Percentiles rank a stretch among this genome's conserved stretches.
phyloP scores from a whole-genome alignment of 1,140 invertebrate genomes.

The Augochlora pura region DNA sequence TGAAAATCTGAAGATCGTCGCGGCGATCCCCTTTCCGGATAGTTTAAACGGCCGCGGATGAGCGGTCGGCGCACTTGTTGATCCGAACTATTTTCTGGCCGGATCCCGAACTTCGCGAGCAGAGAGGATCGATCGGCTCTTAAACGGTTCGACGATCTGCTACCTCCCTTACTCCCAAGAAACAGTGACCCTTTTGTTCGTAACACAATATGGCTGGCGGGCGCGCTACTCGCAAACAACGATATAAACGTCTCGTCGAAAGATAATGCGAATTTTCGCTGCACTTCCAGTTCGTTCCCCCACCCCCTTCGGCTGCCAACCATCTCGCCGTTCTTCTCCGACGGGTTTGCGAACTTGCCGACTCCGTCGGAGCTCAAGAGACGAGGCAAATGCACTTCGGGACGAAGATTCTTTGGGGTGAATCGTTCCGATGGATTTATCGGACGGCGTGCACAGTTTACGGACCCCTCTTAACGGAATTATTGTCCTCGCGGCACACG shows the following conservation, averaged over 20 bases:
- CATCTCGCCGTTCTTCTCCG: not conserved
- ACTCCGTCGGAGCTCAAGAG: not conserved
- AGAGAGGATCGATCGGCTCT: slow-evolving; percentile 34
- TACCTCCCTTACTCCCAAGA: not conserved
- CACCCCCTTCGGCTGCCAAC: not conserved
- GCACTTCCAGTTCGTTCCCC: slow-evolving; percentile 11
- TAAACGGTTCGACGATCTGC: not conserved
- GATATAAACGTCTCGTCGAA: slow-evolving; percentile 13
- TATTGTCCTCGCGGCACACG: not conserved
- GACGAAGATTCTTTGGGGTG: not conserved
- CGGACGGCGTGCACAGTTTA: not conserved
- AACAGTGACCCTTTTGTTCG: slow-evolving; percentile 7
- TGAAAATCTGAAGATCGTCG: slow-evolving; percentile 19
- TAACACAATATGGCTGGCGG: not conserved
- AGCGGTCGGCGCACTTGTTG: slow-evolving; percentile 49
- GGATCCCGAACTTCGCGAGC: slow-evolving; percentile 13
- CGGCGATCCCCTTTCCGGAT: slow-evolving; percentile 21
- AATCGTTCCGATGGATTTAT: not conserved
- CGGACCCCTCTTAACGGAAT: not conserved
- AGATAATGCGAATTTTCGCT: slow-evolving; percentile 38
- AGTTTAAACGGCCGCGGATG: slow-evolving; percentile 10
- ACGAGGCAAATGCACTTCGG: not conserved
- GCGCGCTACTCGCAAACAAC: slow-evolving; percentile 7
- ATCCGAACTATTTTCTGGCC: slow-evolving; percentile 28
- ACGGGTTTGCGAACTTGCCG: not conserved